Base-by-base conservation (phyloP, 2,888 invertebrate genomes). In the Dolomedes plantarius region DNA sequence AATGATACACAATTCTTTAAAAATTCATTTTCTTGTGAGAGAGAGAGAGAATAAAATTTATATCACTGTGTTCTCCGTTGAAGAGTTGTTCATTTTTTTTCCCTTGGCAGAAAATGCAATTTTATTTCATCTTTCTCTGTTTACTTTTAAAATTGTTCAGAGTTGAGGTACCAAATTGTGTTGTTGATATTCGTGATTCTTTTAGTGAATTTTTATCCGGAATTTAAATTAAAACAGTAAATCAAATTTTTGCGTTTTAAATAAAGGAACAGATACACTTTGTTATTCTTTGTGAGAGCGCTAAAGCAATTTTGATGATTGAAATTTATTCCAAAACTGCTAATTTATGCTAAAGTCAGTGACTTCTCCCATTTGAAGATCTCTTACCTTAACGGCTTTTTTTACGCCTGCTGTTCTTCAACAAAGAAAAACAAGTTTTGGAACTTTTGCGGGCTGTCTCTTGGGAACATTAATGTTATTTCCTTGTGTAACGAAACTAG, bases 401-500 rank as follows among this genome's bases (percentile, higher is more conserved):
- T 36, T 56, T 23, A 5, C 41, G 16, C 3, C 23, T 9, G 6
- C 23, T 6, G 16, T 23, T 56, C 23, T 5, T 5, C 11, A 16
- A 56, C 19, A 56, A 56, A 16, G 23, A 56, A 23, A 23, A 56
- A 46, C 9, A 23, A 56, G 23, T 46, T 46, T 46, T 46, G 2
- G 16, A 56, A 56, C 13, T 56, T 56, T 23, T 56, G 5, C 23
- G 5, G 23, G 1, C 2, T 23, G 1, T 56, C 56, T 56, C 56
- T 23, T 23, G 56, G 23, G 56, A 23, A 7, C 56, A 56, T 56
- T 56, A 56, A 56, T 56, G 23, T 23, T 56, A 56, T 56, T 56
- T 56, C 56, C 56, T 23, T 56, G 56, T 56, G 56, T 5, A 56
- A 23, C 56, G 56, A n/a, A 56, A 56, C 56, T 23, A 56, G 56